Evolutionary conservation across 2,888 invertebrate genomes (phyloP).

Genomic region (Hydropsyche betteni): DNA sequence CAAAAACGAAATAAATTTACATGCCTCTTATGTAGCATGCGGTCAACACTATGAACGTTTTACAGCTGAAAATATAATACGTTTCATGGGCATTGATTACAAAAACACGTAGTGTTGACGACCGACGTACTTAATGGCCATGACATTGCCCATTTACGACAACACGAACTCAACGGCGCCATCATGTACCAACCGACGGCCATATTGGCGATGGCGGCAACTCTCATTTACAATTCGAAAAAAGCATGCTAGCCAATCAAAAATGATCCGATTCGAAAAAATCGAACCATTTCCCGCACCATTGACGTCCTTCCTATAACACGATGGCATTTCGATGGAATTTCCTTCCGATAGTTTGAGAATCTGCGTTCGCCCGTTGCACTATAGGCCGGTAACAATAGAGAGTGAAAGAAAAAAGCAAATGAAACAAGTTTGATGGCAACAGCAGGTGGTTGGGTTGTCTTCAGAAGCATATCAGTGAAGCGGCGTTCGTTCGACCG

Average conservation of each 20-base stretch:
- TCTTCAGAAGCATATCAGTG: slow-evolving; percentile 19
- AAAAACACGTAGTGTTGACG: slow-evolving; percentile 2
- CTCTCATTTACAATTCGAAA: too few species aligned
- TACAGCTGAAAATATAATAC: background rate
- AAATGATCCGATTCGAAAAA: too few species aligned
- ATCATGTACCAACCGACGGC: slow-evolving; percentile 13
- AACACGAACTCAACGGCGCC: background rate
- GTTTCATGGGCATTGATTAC: background rate
- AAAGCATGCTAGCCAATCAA: too few species aligned
- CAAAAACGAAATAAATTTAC: too few species aligned
- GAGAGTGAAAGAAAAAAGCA: slow-evolving; percentile 34
- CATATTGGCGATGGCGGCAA: background rate
- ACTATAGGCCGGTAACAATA: slow-evolving; percentile 22
- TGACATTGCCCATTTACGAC: background rate
- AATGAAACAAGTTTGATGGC: slow-evolving; percentile 28
- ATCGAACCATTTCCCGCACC: too few species aligned
- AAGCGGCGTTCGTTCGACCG: slow-evolving; percentile 18
- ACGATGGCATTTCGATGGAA: too few species aligned
- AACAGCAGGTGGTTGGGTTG: slow-evolving; percentile 24
- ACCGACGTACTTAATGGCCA: slow-evolving; percentile 1
- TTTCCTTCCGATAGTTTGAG: background rate
- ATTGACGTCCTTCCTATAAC: too few species aligned
- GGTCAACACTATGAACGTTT: background rate
- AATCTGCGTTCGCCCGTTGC: slow-evolving; percentile 1
- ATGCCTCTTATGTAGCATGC: background rate